Conservation (phyloP, 2,797 vertebrate genomes). For the Phyllotis vaccarum region DNA sequence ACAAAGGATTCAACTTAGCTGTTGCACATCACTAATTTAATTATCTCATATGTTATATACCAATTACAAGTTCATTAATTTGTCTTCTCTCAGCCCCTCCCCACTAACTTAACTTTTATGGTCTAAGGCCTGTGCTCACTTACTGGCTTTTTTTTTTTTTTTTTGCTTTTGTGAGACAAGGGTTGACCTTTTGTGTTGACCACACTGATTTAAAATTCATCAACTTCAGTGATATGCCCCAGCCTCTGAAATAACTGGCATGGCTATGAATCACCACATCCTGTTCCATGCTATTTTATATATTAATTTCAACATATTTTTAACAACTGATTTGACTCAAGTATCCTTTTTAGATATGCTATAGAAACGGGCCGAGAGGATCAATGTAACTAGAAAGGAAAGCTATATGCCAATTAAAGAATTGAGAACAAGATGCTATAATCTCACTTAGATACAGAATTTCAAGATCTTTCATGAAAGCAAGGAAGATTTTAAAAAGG, state of each 20-base stretch:
- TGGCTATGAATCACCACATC: background rate
- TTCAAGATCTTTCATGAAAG: constrained; percentile 11
- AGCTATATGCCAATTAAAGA: background rate
- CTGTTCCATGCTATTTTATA: constrained; percentile 1
- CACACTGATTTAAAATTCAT: background rate
- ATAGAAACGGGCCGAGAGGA: background rate
- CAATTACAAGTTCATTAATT: background rate
- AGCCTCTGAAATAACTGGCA: background rate
- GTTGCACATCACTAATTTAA: background rate
- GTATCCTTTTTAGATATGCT: constrained; percentile 11
- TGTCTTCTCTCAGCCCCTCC: background rate
- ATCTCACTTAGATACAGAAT: constrained; percentile 12
- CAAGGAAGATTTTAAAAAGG: constrained; percentile 21
- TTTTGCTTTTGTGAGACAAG: background rate
- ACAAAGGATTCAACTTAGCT: constrained; percentile 16
- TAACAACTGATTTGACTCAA: constrained; percentile 31
- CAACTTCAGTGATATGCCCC: background rate
- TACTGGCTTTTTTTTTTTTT: background rate
- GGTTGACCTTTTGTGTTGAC: background rate
- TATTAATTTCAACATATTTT: constrained; percentile 42
- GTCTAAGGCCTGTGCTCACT: background rate
- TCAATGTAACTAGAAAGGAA: constrained; percentile 36
- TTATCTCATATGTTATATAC: background rate
- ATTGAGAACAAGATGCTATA: constrained; percentile 12
- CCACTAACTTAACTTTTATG: background rate